Base-by-base conservation (phyloP, 2,888 invertebrate species). In the Thymelicus sylvestris region DNA sequence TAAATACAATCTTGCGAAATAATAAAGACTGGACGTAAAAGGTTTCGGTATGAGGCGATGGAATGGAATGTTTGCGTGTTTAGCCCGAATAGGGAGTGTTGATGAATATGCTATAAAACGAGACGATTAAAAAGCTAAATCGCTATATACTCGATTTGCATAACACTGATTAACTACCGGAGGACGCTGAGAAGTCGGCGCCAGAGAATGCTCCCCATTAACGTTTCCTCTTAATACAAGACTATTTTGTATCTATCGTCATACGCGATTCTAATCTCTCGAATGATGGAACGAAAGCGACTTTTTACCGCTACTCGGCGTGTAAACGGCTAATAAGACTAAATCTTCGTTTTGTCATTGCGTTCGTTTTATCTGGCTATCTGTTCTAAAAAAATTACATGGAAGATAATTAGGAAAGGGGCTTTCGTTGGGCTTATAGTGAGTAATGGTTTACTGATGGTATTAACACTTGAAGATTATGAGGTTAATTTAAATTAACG, bases 131-230 rank as follows among this genome's bases (percentile, higher is more conserved):
- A 86, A 88, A 87, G 86, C 84, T 84, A 82, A 87, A 85, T 85
- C 85, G 85, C 80, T 82, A 85, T 85, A 74, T 82, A 83, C 83
- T 80, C 86, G 79, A 91, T 91, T 91, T 90, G 87, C 90, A 90
- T 91, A 89, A 84, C 80, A 84, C 81, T 85, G 77, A 87, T 86
- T 86, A 87, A 87, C 88, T 86, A 87, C 74, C 78, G 78, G 83
- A 83, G 83, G 82, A 86, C 82, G 81, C 78, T 80, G 77, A 84
- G 83, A 83, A 82, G 78, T 79, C 80, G 79, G 78, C 73, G 74
- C 77, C 80, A 77, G 83, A 86, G 87, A 91, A 90, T 89, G 86
- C 83, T 83, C 84, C 78, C 81, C 81, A 84, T 86, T 89, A 83
- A 84, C 83, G 85, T 86, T 89, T 87, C 85, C 87, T 85, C 83